A percentile compares a stretch with the other conserved stretches of the same genome.
phyloP scores from a whole-genome alignment of 2,888 invertebrate species.

The Cacoxenus indagator region DNA sequence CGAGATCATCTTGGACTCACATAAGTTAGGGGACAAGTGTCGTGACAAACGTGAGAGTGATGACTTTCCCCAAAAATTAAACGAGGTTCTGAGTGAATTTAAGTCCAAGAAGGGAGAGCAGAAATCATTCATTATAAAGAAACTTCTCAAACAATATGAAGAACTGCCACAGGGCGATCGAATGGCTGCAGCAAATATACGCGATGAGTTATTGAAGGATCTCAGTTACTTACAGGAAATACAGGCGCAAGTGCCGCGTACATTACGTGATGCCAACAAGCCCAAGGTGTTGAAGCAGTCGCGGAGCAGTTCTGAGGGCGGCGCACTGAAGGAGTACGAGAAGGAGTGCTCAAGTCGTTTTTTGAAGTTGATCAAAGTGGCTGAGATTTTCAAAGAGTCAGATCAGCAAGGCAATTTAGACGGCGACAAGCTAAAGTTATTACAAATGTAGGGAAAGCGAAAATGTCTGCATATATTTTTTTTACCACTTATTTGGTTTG shows the following conservation, averaged over 20 bases:
- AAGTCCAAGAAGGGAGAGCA: conserved; percentile 50
- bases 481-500: too few relatives aligned
- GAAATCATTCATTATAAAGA: conserved; percentile 62
- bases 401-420: conserved; percentile 32
- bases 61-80: conserved; percentile 36
- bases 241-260: conserved; percentile 40
- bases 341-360: conserved; percentile 50
- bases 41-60: conserved; percentile 54
- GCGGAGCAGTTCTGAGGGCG: not conserved
- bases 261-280: conserved; percentile 37
- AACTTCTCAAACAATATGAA: conserved; percentile 63
- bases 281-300: conserved; percentile 29
- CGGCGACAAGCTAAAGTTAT: not conserved
- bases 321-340: conserved; percentile 18
- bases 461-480: not conserved
- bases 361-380: conserved; percentile 58
- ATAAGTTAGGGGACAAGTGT: conserved; percentile 46
- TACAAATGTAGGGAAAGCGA: not conserved
- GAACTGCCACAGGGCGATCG: conserved; percentile 60
- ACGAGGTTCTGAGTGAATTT: conserved; percentile 40
- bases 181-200: conserved; percentile 40
- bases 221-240: conserved; percentile 50
- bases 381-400: conserved; percentile 50
- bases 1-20: conserved; percentile 52
- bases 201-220: conserved; percentile 58